Evolutionary conservation across 1,140 invertebrate genomes (phyloP), one percentile per base, ranked within the genome.

Genomic region (Macrobrachium rosenbergii): DNA sequence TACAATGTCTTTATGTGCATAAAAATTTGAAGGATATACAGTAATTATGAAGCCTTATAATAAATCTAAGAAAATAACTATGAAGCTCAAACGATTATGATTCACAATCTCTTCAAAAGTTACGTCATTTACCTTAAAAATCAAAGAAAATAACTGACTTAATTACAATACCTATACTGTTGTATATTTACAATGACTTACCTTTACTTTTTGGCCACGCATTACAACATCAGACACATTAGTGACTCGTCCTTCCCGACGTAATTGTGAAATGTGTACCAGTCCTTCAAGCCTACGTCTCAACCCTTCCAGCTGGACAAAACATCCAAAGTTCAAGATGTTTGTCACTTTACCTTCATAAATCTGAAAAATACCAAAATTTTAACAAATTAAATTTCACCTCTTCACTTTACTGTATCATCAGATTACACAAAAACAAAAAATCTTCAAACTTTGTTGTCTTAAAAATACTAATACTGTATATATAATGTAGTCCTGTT

Each of bases 271-370:
- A 90, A 99, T 99, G 91, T 99, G 99, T 12, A 99, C 98, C 0
- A 99, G 93, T 3, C 99, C 99, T 92, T 99, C 99, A 94, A 96
- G 94, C 83, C 95, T 94, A 88, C 93, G 93, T 76, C 95, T 94
- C 11, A 99, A 93, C 0, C 98, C 97, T 91, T 99, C 97, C 10
- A 99, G 92, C 92, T 98, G 97, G 0, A 99, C 97, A 93, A 99
- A 99, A 92, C 98, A 99, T 3, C 99, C 99, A 93, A 99, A 99
- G 60, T 96, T 95, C 52, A 99, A 97, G 88, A 99, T 96, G 91
- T 98, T 99, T 8, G 97, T 97, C 0, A 99, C 97, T 93, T 97
- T 96, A 0, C 98, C 99, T 89, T 94, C 94, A 91, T 99, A 99
- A 90, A 99, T 98, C 94, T 97, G 62, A 92, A 76, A 58, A 83